A percentile compares a stretch with the other conserved stretches of the same genome.
Evolutionary conservation across 2,113 vertebrate species (phyloP).

Genomic region (Oreochromis niloticus): DNA sequence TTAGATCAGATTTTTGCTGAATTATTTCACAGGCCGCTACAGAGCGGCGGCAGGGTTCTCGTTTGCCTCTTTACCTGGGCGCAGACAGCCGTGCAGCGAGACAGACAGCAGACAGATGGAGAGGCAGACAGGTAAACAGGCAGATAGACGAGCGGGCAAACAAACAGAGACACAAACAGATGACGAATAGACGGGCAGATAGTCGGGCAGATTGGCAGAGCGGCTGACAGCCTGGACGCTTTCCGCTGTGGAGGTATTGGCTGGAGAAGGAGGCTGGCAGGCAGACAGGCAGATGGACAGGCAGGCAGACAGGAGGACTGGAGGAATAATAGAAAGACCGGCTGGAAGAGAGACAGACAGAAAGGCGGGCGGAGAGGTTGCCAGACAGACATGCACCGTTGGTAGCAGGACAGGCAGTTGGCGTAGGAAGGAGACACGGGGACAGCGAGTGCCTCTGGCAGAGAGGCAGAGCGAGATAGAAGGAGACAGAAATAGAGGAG

Average conservation of each 20-base stretch:
- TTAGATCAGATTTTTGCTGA: background rate
- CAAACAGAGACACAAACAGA: constrained; percentile 54
- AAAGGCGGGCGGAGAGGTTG: constrained; percentile 13
- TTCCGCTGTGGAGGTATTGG: constrained; percentile 51
- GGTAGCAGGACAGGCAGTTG: constrained; percentile 62
- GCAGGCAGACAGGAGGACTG: constrained; percentile 39
- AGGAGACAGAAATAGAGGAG: constrained; percentile 51
- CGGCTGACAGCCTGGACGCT: constrained; percentile 56
- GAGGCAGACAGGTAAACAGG: constrained; percentile 49
- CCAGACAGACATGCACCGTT: constrained; percentile 64
- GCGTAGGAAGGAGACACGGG: constrained; percentile 59
- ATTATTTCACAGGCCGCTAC: background rate
- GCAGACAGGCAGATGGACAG: constrained; percentile 64
- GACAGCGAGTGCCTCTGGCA: constrained; percentile 63
- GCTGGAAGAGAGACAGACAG: constrained; percentile 13
- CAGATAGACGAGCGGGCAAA: constrained; percentile 45
- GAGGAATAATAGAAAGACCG: constrained; percentile 29
- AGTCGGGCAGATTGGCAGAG: constrained; percentile 60
- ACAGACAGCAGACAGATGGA: constrained; percentile 38
- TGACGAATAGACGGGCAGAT: constrained; percentile 53
- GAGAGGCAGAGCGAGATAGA: constrained; percentile 42
- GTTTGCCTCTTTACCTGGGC: background rate
- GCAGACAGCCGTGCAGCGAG: background rate
- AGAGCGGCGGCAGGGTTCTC: background rate
- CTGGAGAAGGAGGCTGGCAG: constrained; percentile 55